phyloP scores from a whole-genome alignment of 92 coral and sea anemone genomes.

The Bergia sp. region DNA sequence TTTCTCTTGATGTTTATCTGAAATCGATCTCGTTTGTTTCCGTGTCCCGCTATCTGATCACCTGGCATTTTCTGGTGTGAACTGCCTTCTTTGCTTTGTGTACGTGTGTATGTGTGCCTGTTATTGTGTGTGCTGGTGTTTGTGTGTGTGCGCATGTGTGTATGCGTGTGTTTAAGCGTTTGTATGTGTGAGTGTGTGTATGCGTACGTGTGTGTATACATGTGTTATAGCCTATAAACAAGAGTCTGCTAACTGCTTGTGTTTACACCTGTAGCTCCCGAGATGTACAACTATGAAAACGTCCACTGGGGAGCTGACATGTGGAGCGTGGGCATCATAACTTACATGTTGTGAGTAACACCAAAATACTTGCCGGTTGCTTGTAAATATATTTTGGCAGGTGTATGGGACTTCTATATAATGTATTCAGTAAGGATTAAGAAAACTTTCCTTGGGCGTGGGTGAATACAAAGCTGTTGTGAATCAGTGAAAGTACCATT shows the following conservation, averaged over 20 bases:
- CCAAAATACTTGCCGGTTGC: no score
- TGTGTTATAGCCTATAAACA: background rate
- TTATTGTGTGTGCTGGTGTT: background rate
- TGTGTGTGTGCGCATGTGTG: background rate
- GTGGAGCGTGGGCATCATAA: conserved; percentile 95
- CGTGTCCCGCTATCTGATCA: no score
- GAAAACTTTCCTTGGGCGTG: no score
- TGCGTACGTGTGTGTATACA: background rate
- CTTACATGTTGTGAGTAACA: conserved; percentile 85
- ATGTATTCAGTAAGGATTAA: no score
- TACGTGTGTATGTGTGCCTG: background rate
- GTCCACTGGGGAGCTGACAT: conserved; percentile 89
- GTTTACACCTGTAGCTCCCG: conserved; percentile 77
- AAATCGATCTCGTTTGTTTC: no score
- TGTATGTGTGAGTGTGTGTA: background rate
- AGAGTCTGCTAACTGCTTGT: background rate
- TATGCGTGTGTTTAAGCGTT: background rate
- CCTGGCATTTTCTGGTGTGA: no score
- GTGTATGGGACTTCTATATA: no score
- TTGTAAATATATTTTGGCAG: no score
- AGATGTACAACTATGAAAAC: conserved; percentile 90
- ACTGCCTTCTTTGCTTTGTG: no score
- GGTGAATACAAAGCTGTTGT: no score
- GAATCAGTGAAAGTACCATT: no score
- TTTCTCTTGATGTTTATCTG: no score